A percentile compares a stretch with the other conserved stretches of the same genome.
Conservation (phyloP, 2,797 vertebrate genomes). For the Remorina albescens region DNA sequence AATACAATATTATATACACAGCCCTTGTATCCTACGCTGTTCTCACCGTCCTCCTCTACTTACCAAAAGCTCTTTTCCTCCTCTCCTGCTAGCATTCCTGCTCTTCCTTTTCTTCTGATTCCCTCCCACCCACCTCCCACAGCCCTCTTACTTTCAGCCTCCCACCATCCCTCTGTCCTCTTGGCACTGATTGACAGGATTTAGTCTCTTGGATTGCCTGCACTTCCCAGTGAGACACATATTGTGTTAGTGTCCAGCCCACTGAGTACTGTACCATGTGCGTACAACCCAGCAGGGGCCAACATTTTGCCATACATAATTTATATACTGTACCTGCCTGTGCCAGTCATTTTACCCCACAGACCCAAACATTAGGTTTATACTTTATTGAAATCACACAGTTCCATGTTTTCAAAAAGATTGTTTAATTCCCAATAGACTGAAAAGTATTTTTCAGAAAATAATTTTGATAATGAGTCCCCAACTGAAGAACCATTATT, state of each 20-base stretch:
- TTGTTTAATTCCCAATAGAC: slow-evolving; percentile 40
- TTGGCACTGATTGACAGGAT: slow-evolving; percentile 74
- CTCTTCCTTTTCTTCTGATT: slow-evolving; percentile 62
- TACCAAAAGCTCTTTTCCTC: slow-evolving; percentile 56
- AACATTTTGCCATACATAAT: slow-evolving; percentile 30
- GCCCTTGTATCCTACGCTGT: slow-evolving; percentile 40
- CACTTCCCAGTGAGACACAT: slow-evolving; percentile 72
- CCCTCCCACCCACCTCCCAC: slow-evolving; percentile 39
- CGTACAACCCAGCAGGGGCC: slow-evolving; percentile 51
- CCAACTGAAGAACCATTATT: slow-evolving; percentile 61
- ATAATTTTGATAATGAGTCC: slow-evolving; percentile 57
- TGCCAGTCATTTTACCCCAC: slow-evolving; percentile 9
- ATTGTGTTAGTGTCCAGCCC: slow-evolving; percentile 67
- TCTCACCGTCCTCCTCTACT: slow-evolving; percentile 34
- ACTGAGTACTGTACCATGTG: slow-evolving; percentile 58
- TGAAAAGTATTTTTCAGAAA: slow-evolving; percentile 39
- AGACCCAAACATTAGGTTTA: slow-evolving; percentile 14
- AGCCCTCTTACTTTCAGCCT: slow-evolving; percentile 60
- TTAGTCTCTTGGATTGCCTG: slow-evolving; percentile 74
- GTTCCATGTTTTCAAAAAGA: slow-evolving; percentile 28
- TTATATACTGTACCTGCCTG: slow-evolving; percentile 17
- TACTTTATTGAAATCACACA: slow-evolving; percentile 35
- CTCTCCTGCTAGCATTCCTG: slow-evolving; percentile 52
- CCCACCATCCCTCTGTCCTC: slow-evolving; percentile 72
- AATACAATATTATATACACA: slow-evolving; percentile 60